These are phyloP conservation scores for Tragelaphus scriptus DNA, from an alignment of 2,113 vertebrate genomes.

Conservation along the genomic window DNA sequence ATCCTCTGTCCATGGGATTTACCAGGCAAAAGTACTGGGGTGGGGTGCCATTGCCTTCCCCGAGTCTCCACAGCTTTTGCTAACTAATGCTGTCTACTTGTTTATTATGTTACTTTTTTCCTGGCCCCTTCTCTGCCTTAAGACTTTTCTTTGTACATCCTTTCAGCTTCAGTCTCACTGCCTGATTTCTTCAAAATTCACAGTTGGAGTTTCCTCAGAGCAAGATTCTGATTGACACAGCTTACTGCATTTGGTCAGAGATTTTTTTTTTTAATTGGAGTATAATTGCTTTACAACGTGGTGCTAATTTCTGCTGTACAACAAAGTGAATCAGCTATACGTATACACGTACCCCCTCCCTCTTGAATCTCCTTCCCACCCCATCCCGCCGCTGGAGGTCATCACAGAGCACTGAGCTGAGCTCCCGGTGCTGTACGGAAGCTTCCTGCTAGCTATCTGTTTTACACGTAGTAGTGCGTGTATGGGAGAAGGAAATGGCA, in stretches of 20 bases:
- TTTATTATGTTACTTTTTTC: background rate
- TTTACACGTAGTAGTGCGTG: background rate
- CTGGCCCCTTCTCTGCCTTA: background rate
- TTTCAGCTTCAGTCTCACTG: background rate
- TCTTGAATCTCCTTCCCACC: background rate
- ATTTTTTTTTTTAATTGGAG: background rate
- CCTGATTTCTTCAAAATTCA: background rate
- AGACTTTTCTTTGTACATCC: background rate
- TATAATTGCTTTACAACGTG: background rate
- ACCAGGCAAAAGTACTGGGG: no score
- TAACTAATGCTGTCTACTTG: background rate
- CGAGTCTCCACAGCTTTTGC: background rate
- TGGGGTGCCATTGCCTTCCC: no score
- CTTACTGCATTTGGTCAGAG: background rate
- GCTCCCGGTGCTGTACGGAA: background rate
- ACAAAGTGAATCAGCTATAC: background rate
- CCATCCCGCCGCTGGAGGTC: background rate
- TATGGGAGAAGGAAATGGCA: no score
- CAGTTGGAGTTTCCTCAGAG: background rate
- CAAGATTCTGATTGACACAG: background rate
- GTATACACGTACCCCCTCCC: background rate
- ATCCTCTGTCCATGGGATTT: no score
- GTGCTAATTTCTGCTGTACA: background rate
- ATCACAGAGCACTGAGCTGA: background rate
- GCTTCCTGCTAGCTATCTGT: background rate